Evolutionary conservation across 2,888 invertebrate genomes (phyloP).

Genomic region (Antitype chi): DNA sequence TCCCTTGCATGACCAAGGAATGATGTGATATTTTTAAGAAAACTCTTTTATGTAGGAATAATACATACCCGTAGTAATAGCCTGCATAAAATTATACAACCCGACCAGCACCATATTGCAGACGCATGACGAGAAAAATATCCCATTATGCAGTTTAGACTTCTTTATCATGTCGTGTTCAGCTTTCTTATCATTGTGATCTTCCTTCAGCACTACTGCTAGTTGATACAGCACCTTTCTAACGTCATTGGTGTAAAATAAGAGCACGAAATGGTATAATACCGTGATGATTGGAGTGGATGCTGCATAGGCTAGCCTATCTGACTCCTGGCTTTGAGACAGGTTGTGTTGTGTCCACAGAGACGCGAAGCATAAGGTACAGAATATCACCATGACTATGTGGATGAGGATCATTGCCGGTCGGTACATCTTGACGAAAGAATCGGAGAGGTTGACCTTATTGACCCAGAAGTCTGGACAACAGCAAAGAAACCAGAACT

Average conservation of each 20-base stretch:
- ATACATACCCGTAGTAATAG: slow-evolving; percentile 24
- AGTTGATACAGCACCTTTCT: slow-evolving; percentile 30
- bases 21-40: not conserved
- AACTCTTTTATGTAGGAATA: not conserved
- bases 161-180: slow-evolving; percentile 42
- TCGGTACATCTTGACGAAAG: slow-evolving; percentile 32
- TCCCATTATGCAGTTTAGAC: slow-evolving; percentile 37
- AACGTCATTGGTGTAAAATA: slow-evolving; percentile 33
- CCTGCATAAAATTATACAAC: slow-evolving; percentile 24
- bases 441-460: slow-evolving; percentile 29
- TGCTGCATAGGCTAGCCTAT: slow-evolving; percentile 36
- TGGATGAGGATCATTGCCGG: slow-evolving; percentile 32
- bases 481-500: slow-evolving; percentile 53
- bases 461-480: slow-evolving; percentile 49
- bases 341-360: slow-evolving; percentile 45
- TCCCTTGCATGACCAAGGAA: not conserved
- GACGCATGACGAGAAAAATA: slow-evolving; percentile 47
- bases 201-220: slow-evolving; percentile 30
- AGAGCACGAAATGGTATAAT: slow-evolving; percentile 42
- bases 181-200: slow-evolving; percentile 42
- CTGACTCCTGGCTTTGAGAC: slow-evolving; percentile 35
- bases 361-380: slow-evolving; percentile 34
- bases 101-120: slow-evolving; percentile 44
- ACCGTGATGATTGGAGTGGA: slow-evolving; percentile 39
- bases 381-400: slow-evolving; percentile 36